Percentiles rank a stretch among this genome's conserved stretches.
Evolutionary conservation across 2,797 vertebrate genomes (phyloP).

Genomic region (Novumbra hubbsi): DNA sequence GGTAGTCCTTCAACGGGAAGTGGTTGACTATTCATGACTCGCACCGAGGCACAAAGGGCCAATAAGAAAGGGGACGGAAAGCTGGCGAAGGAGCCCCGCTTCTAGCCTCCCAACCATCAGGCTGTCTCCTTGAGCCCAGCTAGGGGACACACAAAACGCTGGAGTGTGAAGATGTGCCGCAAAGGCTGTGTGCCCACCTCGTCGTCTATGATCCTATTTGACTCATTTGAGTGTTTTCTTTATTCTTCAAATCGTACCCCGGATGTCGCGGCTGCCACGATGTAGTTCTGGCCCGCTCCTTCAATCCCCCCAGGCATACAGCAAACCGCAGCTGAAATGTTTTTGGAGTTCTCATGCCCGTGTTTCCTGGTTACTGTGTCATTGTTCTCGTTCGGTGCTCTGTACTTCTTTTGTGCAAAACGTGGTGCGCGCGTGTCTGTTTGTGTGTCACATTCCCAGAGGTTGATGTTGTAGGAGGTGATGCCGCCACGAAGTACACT

Average conservation of each 20-base stretch:
- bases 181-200: slow-evolving; percentile 28
- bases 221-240: slow-evolving; percentile 23
- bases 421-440: slow-evolving; percentile 41
- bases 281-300: slow-evolving; percentile 48
- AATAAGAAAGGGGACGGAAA: slow-evolving; percentile 66
- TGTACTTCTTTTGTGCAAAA: slow-evolving; percentile 49
- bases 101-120: slow-evolving; percentile 11
- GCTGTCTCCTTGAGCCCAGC: slow-evolving; percentile 19
- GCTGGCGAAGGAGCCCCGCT: slow-evolving; percentile 50
- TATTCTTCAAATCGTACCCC: slow-evolving; percentile 18
- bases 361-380: slow-evolving; percentile 73
- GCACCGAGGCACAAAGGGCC: slow-evolving; percentile 66
- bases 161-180: slow-evolving; percentile 46
- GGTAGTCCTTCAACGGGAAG: slow-evolving; percentile 75
- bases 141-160: slow-evolving; percentile 26
- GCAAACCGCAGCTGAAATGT: slow-evolving; percentile 58
- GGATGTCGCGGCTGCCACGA: slow-evolving; percentile 25
- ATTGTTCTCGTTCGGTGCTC: slow-evolving; percentile 60
- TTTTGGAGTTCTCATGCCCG: slow-evolving; percentile 67
- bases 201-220: slow-evolving; percentile 9
- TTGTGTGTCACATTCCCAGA: neutral
- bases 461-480: neutral
- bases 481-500: neutral
- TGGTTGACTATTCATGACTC: slow-evolving; percentile 67
- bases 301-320: slow-evolving; percentile 19